phyloP scores from a whole-genome alignment of 2,797 vertebrate species.

The Characodon lateralis region DNA sequence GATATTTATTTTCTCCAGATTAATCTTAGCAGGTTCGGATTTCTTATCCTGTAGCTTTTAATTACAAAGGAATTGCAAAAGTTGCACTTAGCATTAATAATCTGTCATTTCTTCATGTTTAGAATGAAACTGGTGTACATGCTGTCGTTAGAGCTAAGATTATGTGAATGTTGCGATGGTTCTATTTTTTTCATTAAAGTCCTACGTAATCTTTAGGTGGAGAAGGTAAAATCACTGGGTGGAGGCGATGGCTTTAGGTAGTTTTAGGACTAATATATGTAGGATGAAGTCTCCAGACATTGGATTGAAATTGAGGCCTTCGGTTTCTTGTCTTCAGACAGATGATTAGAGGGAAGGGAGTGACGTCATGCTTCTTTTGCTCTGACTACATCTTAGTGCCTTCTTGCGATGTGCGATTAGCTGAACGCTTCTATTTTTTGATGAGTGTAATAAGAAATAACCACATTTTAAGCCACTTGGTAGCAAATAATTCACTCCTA shows the following conservation, averaged over 20 bases:
- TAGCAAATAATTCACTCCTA: slow-evolving; percentile 16
- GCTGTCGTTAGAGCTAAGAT: slow-evolving; percentile 23
- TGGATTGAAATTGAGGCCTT: slow-evolving; percentile 18
- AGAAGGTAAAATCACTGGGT: slow-evolving; percentile 16
- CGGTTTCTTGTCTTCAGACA: slow-evolving; percentile 3
- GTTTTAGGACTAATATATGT: background rate
- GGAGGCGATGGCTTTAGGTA: background rate
- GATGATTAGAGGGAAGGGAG: slow-evolving; percentile 12
- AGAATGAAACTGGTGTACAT: slow-evolving; percentile 37
- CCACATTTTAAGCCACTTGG: slow-evolving; percentile 28
- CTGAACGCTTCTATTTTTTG: slow-evolving; percentile 13
- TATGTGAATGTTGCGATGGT: slow-evolving; percentile 34
- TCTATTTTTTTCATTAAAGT: slow-evolving; percentile 19
- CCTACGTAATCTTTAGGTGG: slow-evolving; percentile 35
- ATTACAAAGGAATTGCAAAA: slow-evolving; percentile 17
- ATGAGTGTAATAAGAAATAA: background rate
- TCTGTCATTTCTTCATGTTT: slow-evolving; percentile 20
- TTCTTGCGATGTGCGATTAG: slow-evolving; percentile 41
- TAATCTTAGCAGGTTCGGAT: slow-evolving; percentile 14
- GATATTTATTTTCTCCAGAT: slow-evolving; percentile 64
- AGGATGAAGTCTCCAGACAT: slow-evolving; percentile 5
- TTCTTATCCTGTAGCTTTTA: slow-evolving; percentile 16
- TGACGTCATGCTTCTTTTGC: slow-evolving; percentile 22
- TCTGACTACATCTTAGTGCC: slow-evolving; percentile 58
- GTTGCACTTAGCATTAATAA: slow-evolving; percentile 39